Evolutionary conservation across 2,797 vertebrate species (phyloP), one percentile per base, ranked within the genome.

Genomic region (Malacoctenus gilli): DNA sequence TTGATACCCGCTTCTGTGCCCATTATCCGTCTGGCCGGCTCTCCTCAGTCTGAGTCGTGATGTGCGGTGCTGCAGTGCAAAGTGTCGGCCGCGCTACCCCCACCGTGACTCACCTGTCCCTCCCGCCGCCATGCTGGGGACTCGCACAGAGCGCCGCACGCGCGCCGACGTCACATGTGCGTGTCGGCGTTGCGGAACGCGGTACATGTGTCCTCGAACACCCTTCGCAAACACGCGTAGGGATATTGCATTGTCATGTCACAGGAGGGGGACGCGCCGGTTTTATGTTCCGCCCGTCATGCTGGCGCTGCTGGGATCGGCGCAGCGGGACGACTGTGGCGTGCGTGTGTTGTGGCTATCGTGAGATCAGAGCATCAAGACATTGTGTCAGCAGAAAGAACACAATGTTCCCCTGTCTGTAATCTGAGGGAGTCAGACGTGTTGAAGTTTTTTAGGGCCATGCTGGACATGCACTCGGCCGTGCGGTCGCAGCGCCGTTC

Each of bases 1-100:
- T 51, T n/a, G 10, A 28, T 39, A 34, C 31, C n/a, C 11, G 2
- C 3, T 22, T 50, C n/a, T 5, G 5, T 16, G 52, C 37, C n/a
- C 35, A 2, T 57, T 43, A 32, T 65, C 54, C 21, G 1, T 13
- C 55, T 36, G 35, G 4, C 54, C 12, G 3, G 28, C 41, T 36
- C 51, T 13, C 13, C n/a, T 35, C 40, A 20, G 14, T 59, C 34
- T 21, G 79, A 73, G 85, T 88, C 85, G 86, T 91, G 90, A 89
- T 87, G 80, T 76, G 79, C 57, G 9, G 11, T 83, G 79, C 92
- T 90, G 92, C 91, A 89, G 88, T 90, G 86, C 81, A 85, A 86
- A 88, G 87, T 82, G 84, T 89, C 79, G 82, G 58, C 79, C 74
- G 72, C 63, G 65, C 67, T n/a, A 84, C 82, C 84, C 81, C 74